phyloP scores from a whole-genome alignment of 2,113 vertebrate genomes.

The Jacana jacana region DNA sequence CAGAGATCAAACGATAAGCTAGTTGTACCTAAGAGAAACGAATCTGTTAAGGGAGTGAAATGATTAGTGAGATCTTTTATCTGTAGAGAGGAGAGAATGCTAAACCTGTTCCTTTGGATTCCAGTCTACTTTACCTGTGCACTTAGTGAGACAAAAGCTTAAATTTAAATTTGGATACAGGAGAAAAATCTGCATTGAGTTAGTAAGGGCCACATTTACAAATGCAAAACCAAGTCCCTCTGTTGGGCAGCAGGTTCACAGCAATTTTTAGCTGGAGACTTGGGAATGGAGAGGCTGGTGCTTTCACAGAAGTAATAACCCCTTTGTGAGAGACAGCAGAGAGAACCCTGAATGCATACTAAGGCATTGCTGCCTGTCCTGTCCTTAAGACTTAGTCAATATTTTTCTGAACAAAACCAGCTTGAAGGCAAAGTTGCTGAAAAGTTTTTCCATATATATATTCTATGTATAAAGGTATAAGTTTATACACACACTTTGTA shows the following conservation, averaged over 20 bases:
- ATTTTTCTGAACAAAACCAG: background rate
- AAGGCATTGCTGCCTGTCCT: background rate
- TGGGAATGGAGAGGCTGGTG: background rate
- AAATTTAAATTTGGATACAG: background rate
- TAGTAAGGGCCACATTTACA: background rate
- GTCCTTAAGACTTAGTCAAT: background rate
- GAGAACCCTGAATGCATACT: background rate
- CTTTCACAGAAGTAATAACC: background rate
- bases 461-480: background rate
- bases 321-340: background rate
- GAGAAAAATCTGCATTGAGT: background rate
- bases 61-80: slow-evolving; percentile 27
- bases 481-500: background rate
- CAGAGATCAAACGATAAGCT: background rate
- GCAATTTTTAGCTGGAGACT: background rate
- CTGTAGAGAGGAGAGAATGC: background rate
- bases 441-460: background rate
- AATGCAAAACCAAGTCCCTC: background rate
- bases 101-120: slow-evolving; percentile 10
- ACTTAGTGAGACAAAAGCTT: background rate
- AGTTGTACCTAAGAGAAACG: slow-evolving; percentile 22
- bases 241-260: background rate
- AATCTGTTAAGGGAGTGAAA: background rate
- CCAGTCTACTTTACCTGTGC: background rate
- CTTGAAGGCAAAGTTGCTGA: background rate